A percentile compares a stretch with the other conserved stretches of the same genome.
Conservation (phyloP, 2,113 vertebrate species). For the Oceanites oceanicus region DNA sequence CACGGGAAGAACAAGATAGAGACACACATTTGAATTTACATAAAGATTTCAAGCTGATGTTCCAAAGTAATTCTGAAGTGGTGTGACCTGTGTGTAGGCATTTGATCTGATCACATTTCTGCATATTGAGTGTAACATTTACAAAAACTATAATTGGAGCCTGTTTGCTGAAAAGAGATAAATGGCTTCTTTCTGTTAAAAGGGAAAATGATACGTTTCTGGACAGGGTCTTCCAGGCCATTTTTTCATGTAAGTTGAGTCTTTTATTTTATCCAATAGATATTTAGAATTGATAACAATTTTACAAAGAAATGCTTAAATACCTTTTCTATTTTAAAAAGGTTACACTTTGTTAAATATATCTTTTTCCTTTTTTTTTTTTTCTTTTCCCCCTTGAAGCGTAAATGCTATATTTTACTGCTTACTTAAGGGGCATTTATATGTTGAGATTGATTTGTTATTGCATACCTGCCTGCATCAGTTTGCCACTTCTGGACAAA, state of each 20-base stretch:
- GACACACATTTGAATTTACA: conserved; percentile 67
- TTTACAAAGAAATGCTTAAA: not conserved
- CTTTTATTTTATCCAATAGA: not conserved
- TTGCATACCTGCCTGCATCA: not conserved
- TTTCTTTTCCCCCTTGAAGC: not conserved
- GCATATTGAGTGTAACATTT: conserved; percentile 74
- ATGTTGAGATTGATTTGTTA: not conserved
- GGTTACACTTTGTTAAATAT: not conserved
- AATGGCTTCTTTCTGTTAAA: conserved; percentile 52
- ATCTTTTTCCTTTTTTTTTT: not conserved
- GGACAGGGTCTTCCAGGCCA: not conserved
- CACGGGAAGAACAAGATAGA: conserved; percentile 56
- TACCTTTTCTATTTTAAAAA: not conserved
- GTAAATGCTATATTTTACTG: not conserved
- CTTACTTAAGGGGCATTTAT: not conserved
- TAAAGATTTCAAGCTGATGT: conserved; percentile 81
- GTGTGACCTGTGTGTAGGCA: conserved; percentile 67
- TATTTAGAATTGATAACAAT: not conserved
- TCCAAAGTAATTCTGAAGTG: conserved; percentile 74
- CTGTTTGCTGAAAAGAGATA: conserved; percentile 76
- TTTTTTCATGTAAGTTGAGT: not conserved
- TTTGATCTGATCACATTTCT: conserved; percentile 72
- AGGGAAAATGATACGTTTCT: conserved; percentile 1
- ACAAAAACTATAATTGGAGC: conserved; percentile 85
- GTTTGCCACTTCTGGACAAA: not conserved